Percentiles rank a stretch among this genome's conserved stretches.
phyloP scores from a whole-genome alignment of 2,797 vertebrate genomes.

The Spinus pinus region DNA sequence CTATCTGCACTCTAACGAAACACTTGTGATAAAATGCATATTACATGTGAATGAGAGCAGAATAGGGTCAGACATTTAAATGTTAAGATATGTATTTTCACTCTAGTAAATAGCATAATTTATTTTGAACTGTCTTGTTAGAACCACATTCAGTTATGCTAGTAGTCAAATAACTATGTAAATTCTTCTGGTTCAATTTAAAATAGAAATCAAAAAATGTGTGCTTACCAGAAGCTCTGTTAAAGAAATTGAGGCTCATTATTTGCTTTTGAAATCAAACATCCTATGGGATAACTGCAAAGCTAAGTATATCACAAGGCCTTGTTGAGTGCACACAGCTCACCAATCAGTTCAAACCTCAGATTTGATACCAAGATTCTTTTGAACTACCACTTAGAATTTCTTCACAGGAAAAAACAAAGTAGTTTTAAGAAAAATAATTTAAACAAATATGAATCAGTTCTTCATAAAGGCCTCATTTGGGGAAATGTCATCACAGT shows the following conservation, averaged over 20 bases:
- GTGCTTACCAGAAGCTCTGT: background rate
- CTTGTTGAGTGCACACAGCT: background rate
- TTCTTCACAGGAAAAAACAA: background rate
- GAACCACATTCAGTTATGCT: background rate
- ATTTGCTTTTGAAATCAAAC: background rate
- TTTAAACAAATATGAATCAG: background rate
- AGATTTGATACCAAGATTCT: background rate
- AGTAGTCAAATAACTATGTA: background rate
- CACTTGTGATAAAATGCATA: background rate
- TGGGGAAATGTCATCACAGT: background rate
- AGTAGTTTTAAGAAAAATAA: background rate
- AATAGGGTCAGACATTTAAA: background rate
- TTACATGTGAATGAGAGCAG: background rate
- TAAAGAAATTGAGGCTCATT: background rate
- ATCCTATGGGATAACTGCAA: background rate
- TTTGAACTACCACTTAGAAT: slow-evolving; percentile 1
- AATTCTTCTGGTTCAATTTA: background rate
- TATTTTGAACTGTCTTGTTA: background rate
- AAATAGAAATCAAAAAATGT: background rate
- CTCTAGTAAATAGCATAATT: background rate
- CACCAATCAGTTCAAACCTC: background rate
- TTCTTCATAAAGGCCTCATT: background rate
- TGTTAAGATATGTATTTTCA: background rate
- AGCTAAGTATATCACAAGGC: background rate
- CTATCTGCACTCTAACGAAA: background rate